Base-by-base conservation (phyloP, 2,888 invertebrate species). In the Chymomyza procnemis region DNA sequence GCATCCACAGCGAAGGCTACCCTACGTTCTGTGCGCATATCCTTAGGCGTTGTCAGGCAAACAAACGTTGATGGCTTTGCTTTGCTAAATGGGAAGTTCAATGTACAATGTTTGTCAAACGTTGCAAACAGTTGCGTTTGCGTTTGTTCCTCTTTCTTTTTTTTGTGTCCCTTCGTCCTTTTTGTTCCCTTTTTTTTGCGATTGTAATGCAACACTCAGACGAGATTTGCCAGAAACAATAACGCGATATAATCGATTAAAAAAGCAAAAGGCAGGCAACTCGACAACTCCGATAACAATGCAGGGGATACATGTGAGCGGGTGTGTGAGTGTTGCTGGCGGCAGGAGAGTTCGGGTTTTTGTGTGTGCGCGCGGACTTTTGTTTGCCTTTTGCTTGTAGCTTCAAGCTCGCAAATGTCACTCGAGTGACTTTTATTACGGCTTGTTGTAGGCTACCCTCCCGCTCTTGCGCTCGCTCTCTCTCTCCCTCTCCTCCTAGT, bases 401-500 rank as follows among this genome's bases (percentile, higher is more conserved):
- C 88, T 77, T 73, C 84, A 80, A 72, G 85, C 86, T 88, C 77
- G 73, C 86, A 83, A 87, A 82, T 87, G 86, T 85, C 86, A 83
- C 86, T 85, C 80, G 74, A 87, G 84, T 85, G 87, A 84, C 88
- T 87, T 84, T 87, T 84, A 84, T 84, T 87, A 75, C 46, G 50
- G 61, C 76, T 52, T 72, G 78, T 67, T 66, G 60, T 67, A 48
- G 16, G 16, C 19, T 30, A 34, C 58, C 58, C 41, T 19, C 18
- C 41, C 30, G 8, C 52, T 52, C 19, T 18, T 30, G 4, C 30
- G 30, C 30, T 30, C 30, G 26, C 4, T 14, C 54, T n/a, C 16
- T 6, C n/a, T 19, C 22, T n/a, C 46, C 21, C 5, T 19, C 19
- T 19, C 52, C 12, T 58, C 46, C 22, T 18, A 22, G 14, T 46